phyloP scores from a whole-genome alignment of 2,888 invertebrate genomes.

The Plebejus melissa region DNA sequence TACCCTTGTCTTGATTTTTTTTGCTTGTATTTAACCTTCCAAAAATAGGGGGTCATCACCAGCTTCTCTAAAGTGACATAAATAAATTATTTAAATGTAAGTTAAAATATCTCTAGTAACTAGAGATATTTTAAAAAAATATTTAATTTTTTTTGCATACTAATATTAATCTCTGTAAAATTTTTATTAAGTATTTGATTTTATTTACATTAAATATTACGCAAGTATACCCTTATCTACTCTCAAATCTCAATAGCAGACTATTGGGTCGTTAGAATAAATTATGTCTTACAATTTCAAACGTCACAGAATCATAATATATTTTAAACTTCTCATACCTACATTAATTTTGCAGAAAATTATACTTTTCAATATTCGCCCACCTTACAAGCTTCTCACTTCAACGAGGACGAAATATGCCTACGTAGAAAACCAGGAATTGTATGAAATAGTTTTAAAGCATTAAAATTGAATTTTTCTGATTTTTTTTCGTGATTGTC shows the following conservation, averaged over 20 bases:
- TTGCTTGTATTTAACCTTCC: no score
- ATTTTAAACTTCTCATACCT: no score
- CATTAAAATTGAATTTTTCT: neutral
- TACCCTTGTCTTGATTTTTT: neutral
- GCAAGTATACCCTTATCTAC: neutral
- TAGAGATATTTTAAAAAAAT: neutral
- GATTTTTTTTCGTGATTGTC: neutral
- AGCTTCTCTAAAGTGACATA: neutral
- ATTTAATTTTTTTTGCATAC: neutral
- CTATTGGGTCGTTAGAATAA: no score
- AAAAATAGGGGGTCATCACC: no score
- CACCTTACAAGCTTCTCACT: neutral
- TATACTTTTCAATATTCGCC: neutral
- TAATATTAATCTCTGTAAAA: neutral
- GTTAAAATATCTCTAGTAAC: neutral
- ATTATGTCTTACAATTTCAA: no score
- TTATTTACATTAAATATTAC: neutral
- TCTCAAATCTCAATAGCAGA: no score
- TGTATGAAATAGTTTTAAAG: neutral
- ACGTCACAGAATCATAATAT: no score
- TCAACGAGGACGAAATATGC: no score
- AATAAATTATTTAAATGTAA: neutral
- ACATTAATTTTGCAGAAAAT: no score
- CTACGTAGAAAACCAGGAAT: neutral
- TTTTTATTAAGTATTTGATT: neutral